phyloP scores from a whole-genome alignment of 2,888 invertebrate genomes.

The Drosophila macrospina region DNA sequence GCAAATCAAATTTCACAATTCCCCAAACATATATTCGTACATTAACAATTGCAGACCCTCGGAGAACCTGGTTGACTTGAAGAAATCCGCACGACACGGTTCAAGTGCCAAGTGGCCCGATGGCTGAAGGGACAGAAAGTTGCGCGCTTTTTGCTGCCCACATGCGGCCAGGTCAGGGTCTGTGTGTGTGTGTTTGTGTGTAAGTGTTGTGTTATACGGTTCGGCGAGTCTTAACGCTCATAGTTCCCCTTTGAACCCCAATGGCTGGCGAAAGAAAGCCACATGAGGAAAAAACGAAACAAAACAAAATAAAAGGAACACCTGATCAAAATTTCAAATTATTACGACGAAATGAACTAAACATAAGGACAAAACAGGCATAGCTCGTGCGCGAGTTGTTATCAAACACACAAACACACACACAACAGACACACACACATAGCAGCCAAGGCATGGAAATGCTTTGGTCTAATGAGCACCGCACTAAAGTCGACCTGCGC shows the following conservation, averaged over 20 bases:
- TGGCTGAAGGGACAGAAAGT: conserved; percentile 39
- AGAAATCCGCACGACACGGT: conserved; percentile 68
- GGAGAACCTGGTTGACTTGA: background rate
- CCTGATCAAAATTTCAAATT: conserved; percentile 81
- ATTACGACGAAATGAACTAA: conserved; percentile 70
- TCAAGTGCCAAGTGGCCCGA: conserved; percentile 68
- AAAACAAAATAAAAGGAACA: conserved; percentile 59
- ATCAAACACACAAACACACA: conserved; percentile 40
- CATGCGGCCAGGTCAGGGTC: conserved; percentile 40
- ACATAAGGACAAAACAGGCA: conserved; percentile 69
- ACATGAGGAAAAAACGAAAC: conserved; percentile 27
- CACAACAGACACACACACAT: conserved; percentile 10
- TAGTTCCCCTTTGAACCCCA: conserved; percentile 74
- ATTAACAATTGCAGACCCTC: conserved; percentile 16
- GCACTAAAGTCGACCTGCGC: conserved; percentile 27
- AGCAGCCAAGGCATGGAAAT: conserved; percentile 56
- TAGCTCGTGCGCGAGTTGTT: conserved; percentile 75
- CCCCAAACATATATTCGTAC: background rate
- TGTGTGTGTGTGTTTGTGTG: conserved; percentile 19
- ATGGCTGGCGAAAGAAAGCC: conserved; percentile 58
- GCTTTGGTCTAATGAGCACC: conserved; percentile 80
- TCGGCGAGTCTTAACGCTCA: conserved; percentile 75
- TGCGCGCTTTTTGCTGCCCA: conserved; percentile 70
- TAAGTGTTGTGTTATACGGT: conserved; percentile 67
- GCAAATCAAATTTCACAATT: conserved; percentile 52